A percentile compares a stretch with the other conserved stretches of the same genome.
Conservation (phyloP, 2,113 vertebrate genomes). For the Bolborhynchus lineola region DNA sequence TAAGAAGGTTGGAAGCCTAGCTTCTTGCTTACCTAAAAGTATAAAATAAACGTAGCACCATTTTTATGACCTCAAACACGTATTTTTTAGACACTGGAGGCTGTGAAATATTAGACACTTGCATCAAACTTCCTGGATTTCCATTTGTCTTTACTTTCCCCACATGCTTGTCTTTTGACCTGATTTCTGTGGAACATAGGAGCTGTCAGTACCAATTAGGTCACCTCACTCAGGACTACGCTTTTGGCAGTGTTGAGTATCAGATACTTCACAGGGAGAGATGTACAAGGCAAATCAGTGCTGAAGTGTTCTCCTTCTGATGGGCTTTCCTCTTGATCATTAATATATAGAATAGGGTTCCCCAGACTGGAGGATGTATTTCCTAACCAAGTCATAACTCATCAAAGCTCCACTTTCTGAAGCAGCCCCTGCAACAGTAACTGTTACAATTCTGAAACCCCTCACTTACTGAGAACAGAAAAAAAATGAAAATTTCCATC, state of each 20-base stretch:
- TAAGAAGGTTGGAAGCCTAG: background rate
- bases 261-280: background rate
- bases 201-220: constrained; percentile 55
- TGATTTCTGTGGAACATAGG: constrained; percentile 35
- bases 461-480: background rate
- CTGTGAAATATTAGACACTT: constrained; percentile 26
- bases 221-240: background rate
- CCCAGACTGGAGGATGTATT: background rate
- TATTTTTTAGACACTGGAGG: background rate
- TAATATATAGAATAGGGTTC: background rate
- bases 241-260: constrained; percentile 24
- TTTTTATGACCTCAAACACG: background rate
- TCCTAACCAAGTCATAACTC: background rate
- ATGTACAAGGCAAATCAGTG: background rate
- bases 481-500: background rate
- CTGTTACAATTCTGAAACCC: background rate
- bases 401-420: background rate
- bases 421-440: background rate
- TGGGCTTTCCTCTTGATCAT: background rate
- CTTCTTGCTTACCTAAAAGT: background rate
- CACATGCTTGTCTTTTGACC: constrained; percentile 56
- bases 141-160: constrained; percentile 39
- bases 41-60: background rate
- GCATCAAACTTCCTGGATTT: constrained; percentile 25
- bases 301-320: background rate